Conservation (phyloP, 2,888 invertebrate species). For the Encarsia formosa region DNA sequence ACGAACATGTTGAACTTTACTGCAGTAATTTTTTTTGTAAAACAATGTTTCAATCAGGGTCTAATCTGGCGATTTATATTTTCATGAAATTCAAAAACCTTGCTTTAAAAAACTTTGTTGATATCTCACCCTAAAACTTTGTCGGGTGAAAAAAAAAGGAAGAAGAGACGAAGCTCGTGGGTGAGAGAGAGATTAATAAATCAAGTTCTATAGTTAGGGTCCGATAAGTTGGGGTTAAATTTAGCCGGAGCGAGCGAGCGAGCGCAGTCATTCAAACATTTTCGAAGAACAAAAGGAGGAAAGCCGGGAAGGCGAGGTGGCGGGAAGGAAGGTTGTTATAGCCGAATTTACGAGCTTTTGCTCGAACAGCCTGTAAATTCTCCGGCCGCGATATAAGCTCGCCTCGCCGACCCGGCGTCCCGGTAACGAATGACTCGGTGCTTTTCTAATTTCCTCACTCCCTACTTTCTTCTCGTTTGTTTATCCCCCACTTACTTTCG, state of each 20-base stretch:
- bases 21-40: too few relatives aligned
- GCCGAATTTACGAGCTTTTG: constrained; percentile 14
- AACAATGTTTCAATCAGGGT: too few relatives aligned
- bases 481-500: neutral
- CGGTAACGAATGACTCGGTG: constrained; percentile 11
- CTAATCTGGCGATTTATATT: too few relatives aligned
- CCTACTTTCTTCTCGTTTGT: neutral
- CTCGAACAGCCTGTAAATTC: constrained; percentile 16
- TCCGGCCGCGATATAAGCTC: constrained; percentile 7
- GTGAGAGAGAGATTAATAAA: constrained; percentile 2
- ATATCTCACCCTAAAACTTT: too few relatives aligned
- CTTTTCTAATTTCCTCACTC: constrained; percentile 18
- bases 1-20: too few relatives aligned
- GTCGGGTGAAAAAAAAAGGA: too few relatives aligned
- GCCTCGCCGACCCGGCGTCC: neutral
- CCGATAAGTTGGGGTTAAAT: neutral
- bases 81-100: too few relatives aligned
- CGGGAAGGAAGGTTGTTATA: neutral
- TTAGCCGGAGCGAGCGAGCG: neutral
- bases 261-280: neutral
- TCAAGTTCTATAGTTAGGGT: neutral
- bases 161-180: too few relatives aligned
- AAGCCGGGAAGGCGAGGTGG: neutral
- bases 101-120: too few relatives aligned
- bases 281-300: neutral